Evolutionary conservation across 64 coral and sea anemone species (phyloP), one percentile per base, ranked within the genome.

Genomic region (Platygyra sinensis): DNA sequence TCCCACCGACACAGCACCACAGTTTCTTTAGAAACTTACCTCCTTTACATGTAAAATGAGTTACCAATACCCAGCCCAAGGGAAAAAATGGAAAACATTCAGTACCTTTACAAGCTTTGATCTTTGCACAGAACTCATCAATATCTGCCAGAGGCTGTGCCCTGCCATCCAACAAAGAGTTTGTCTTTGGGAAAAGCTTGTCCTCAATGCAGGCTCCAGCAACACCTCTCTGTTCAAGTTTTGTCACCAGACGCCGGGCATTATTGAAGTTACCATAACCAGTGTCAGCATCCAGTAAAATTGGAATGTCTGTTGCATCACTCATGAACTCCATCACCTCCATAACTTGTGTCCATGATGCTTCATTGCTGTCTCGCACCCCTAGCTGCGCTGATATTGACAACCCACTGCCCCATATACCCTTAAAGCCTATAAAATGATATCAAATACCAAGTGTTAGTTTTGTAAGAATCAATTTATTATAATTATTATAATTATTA

Each of bases 271-370:
- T 99, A 11, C 97, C 97, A 90, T 96, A 99, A 16, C 97, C 97
- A 73, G 97, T 99, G 76, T 99, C 97, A 69, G 97, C 97, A 79
- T 99, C 97, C 10, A 99, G 88, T 62, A 99, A 81, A 30, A 99
- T 99, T 15, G 97, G 97, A 65, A 99, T 79, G 38, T 99, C 91
- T 82, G 97, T 99, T 20, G 94, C 91, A 83, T 99, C 97, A 89
- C 97, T 99, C 97, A 99, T 99, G 83, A 99, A 99, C 52, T 99
- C 97, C 75, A 99, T 85, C 8, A 99, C 97, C 33, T 99, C 97
- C 62, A 93, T 79, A 38, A 99, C 97, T 73, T 99, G 97, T 19
- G 97, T 99, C 97, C 97, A 99, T 0, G 97, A 99, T 73, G 97
- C 97, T 67, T 99, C 97, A 86, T 99, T 99, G 52, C 94, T 99